A percentile compares a stretch with the other conserved stretches of the same genome.
Evolutionary conservation across 2,797 vertebrate genomes (phyloP).

Genomic region (Macroramphosus scolopax): DNA sequence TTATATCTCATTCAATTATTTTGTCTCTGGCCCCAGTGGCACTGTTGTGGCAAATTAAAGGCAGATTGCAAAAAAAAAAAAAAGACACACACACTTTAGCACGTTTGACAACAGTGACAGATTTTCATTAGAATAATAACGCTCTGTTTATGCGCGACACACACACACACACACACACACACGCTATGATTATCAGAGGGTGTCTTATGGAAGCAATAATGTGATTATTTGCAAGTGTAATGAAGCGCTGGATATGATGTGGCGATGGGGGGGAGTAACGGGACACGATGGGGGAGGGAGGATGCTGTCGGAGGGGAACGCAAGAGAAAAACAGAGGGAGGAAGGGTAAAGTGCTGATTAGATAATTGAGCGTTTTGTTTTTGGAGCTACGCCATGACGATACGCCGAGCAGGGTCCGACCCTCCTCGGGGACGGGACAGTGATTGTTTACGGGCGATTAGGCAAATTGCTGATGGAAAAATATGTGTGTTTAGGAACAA

Average conservation of each 20-base stretch:
- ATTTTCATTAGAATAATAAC: constrained; percentile 68
- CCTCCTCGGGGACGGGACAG: constrained; percentile 45
- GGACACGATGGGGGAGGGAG: not conserved
- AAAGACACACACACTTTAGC: constrained; percentile 19
- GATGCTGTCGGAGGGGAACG: constrained; percentile 10
- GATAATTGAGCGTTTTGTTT: constrained; percentile 53
- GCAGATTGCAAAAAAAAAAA: constrained; percentile 44
- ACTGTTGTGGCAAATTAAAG: constrained; percentile 50
- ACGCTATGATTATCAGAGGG: constrained; percentile 50
- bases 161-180: constrained; percentile 50
- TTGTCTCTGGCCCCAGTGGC: constrained; percentile 39
- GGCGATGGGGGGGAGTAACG: constrained; percentile 7
- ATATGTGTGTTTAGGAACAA: constrained; percentile 54
- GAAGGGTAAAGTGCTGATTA: constrained; percentile 33
- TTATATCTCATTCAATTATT: constrained; percentile 62
- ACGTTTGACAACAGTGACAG: constrained; percentile 39
- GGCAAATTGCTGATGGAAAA: constrained; percentile 55
- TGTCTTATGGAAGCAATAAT: constrained; percentile 52
- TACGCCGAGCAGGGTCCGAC: constrained; percentile 31
- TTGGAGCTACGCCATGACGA: constrained; percentile 43
- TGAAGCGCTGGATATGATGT: constrained; percentile 35
- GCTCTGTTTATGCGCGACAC: constrained; percentile 49
- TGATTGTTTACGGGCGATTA: constrained; percentile 59
- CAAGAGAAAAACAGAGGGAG: constrained; percentile 11
- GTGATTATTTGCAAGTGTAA: constrained; percentile 71